Conservation (phyloP, 2,888 invertebrate species). For the Tenthredo distinguenda region DNA sequence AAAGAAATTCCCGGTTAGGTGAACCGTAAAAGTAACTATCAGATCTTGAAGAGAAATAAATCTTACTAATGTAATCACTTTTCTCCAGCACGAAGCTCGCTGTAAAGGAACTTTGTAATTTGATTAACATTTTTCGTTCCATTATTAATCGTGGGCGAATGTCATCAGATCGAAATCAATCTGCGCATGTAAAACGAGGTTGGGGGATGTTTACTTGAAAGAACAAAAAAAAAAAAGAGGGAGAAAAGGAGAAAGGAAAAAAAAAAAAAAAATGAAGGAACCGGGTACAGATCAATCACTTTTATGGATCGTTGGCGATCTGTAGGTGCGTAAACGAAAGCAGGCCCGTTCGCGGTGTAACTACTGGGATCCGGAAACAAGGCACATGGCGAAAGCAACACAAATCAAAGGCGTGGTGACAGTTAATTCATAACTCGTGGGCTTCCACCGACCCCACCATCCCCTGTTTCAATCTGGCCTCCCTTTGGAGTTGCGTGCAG, state of each 20-base stretch:
- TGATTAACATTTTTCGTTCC: background rate
- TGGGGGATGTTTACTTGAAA: background rate
- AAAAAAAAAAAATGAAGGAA: background rate
- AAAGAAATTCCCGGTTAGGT: background rate
- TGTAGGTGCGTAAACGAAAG: background rate
- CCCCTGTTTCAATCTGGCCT: slow-evolving; percentile 65
- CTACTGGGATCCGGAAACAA: slow-evolving; percentile 19
- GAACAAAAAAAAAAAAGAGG: background rate
- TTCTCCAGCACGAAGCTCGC: no score
- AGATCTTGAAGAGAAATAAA: background rate
- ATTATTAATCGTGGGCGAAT: background rate
- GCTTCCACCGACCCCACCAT: slow-evolving; percentile 56
- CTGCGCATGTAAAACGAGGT: background rate
- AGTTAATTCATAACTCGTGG: slow-evolving; percentile 71
- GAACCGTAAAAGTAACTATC: background rate
- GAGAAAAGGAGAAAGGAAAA: background rate
- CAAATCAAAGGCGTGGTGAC: slow-evolving; percentile 71
- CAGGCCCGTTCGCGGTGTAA: slow-evolving; percentile 4
- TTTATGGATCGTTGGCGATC: slow-evolving; percentile 28
- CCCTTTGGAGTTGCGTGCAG: slow-evolving; percentile 64
- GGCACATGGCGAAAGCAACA: slow-evolving; percentile 58
- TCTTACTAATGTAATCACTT: background rate
- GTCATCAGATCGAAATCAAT: background rate
- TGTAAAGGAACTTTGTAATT: background rate
- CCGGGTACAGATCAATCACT: slow-evolving; percentile 11